Conservation (phyloP, 1,140 invertebrate species). For the Condylostylus longicornis region DNA sequence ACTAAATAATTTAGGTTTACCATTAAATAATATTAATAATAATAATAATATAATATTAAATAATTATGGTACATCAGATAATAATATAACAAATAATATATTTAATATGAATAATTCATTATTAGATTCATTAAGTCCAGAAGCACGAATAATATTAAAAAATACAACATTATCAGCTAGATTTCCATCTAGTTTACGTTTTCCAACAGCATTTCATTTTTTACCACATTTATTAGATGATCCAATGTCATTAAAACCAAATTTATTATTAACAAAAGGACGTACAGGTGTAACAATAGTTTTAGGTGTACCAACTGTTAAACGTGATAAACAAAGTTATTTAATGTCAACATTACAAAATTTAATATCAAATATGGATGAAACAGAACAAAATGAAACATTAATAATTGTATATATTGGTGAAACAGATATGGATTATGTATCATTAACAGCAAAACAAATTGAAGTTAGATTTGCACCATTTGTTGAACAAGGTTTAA, state of each 20-base stretch:
- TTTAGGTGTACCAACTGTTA: constrained; percentile 77
- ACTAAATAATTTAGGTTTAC: too few species aligned
- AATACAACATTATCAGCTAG: constrained; percentile 27
- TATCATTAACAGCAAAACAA: constrained; percentile 51
- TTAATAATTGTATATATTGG: constrained; percentile 84
- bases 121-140: constrained; percentile 34
- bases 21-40: too few species aligned
- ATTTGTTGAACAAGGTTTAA: constrained; percentile 61
- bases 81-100: too few species aligned
- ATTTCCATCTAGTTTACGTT: constrained; percentile 33
- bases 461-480: constrained; percentile 62
- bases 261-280: constrained; percentile 58
- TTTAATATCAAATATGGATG: constrained; percentile 63
- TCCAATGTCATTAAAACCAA: constrained; percentile 59
- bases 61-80: too few species aligned
- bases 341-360: constrained; percentile 76
- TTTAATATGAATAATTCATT: constrained; percentile 18
- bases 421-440: constrained; percentile 62
- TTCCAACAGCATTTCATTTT: constrained; percentile 72
- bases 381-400: constrained; percentile 59
- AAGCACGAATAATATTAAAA: constrained; percentile 33
- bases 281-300: constrained; percentile 65
- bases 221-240: constrained; percentile 74
- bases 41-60: too few species aligned
- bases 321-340: constrained; percentile 76